Percentiles rank a stretch among this genome's conserved stretches.
phyloP scores from a whole-genome alignment of 64 coral and sea anemone genomes.

The Montipora foliosa region DNA sequence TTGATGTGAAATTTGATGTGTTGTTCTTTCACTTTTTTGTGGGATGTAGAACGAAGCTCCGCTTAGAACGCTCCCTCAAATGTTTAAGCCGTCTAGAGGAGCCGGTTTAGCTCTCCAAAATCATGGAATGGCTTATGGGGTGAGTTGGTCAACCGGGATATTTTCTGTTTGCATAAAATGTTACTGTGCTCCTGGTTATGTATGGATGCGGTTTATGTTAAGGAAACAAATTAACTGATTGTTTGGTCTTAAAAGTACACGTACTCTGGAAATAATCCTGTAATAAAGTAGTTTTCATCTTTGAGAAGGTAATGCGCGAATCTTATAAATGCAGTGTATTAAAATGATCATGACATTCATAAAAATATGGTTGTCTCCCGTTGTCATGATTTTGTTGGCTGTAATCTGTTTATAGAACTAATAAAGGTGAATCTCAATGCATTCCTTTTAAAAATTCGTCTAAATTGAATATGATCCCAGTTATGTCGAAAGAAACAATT shows the following conservation, averaged over 20 bases:
- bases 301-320: neutral
- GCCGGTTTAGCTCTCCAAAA: conserved; percentile 41
- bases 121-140: conserved; percentile 81
- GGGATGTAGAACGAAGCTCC: conserved; percentile 11
- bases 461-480: neutral
- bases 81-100: conserved; percentile 18
- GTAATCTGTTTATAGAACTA: conserved; percentile 17
- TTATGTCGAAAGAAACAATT: no score
- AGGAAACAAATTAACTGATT: conserved; percentile 22
- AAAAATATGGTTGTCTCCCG: neutral
- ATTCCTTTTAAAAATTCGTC: neutral
- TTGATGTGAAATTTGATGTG: neutral
- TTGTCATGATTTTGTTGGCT: neutral
- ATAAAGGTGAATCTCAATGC: neutral
- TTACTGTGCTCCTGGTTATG: neutral
- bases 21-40: neutral
- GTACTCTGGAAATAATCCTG: neutral
- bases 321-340: neutral
- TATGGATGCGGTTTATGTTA: conserved; percentile 35
- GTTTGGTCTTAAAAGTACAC: neutral
- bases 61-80: neutral
- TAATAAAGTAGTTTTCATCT: conserved; percentile 15
- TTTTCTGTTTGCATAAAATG: conserved; percentile 8
- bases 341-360: neutral
- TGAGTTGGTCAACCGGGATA: conserved; percentile 23